These are phyloP conservation scores for Thera obeliscata DNA, from an alignment of 2,888 invertebrate species.

Conservation along the genomic window DNA sequence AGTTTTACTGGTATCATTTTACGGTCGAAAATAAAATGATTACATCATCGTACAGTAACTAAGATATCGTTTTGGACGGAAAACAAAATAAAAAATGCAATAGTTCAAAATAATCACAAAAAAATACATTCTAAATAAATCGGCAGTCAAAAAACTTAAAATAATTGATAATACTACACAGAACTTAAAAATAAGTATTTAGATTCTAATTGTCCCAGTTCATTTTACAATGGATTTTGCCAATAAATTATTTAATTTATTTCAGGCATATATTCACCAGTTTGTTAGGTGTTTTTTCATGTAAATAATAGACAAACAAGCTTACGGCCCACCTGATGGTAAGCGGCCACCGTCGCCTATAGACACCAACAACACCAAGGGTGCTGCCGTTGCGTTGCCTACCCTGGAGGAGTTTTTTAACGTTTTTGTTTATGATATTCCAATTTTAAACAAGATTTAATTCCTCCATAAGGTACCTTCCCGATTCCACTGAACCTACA, in stretches of 20 bases:
- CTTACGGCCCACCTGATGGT: too few species aligned
- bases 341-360: too few species aligned
- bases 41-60: slow-evolving; percentile 56
- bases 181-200: slow-evolving; percentile 46
- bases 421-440: slow-evolving; percentile 10
- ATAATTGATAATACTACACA: slow-evolving; percentile 45
- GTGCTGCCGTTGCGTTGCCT: too few species aligned
- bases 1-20: slow-evolving; percentile 23
- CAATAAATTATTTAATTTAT: neutral
- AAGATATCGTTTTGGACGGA: slow-evolving; percentile 72
- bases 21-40: slow-evolving; percentile 44
- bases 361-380: too few species aligned
- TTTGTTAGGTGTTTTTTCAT: too few species aligned
- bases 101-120: slow-evolving; percentile 42
- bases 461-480: too few species aligned
- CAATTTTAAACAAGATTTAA: neutral
- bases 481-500: too few species aligned
- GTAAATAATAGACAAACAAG: too few species aligned
- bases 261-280: neutral
- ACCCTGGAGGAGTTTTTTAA: too few species aligned
- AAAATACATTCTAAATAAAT: slow-evolving; percentile 52
- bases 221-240: neutral
- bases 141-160: slow-evolving; percentile 42
- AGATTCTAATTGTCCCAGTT: slow-evolving; percentile 41
- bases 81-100: slow-evolving; percentile 51